Base-by-base conservation (phyloP, 2,113 vertebrate species). In the Cyrtonyx montezumae region DNA sequence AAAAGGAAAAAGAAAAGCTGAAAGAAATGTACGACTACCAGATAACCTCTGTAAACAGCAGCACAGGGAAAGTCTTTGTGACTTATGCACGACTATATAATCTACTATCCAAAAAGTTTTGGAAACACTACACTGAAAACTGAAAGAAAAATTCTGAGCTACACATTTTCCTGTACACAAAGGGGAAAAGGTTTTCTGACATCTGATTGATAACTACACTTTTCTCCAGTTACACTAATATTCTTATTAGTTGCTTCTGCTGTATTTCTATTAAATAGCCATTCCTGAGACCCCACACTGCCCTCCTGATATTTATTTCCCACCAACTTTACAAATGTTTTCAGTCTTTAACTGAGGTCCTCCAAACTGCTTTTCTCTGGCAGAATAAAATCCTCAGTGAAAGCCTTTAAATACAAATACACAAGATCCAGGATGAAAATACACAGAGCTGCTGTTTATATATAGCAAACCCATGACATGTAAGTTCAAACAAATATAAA, bases 401-500 rank as follows among this genome's bases (percentile, higher is more conserved):
- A 94, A 95, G n/a, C 53, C 73, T 90, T 78, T 59, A 70, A 77
- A 88, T 62, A 45, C 26, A 9, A 9, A 1, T 7, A 73, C 22
- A 67, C 55, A 68, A 1, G 12, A 51, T 48, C 9, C 16, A 58
- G 49, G 59, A 58, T 67, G 43, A 85, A 95, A 95, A 51, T 48
- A 87, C 69, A 45, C 2, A 82, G 49, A 69, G 66, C 40, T 71
- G 40, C 40, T 89, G 46, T 89, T 89, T n/a, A 15, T 18, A 92
- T 62, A 55, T 84, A 75, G 55, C 46, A 84, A 90, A 87, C 20
- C 56, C 48, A 59, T 4, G 69, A 40, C 56, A 46, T 12, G 43
- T 43, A 84, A 84, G 88, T 87, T 91, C 71, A 75, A 81, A 65
- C 61, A 69, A 78, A 78, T 4, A 46, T 78, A 53, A 83, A 90